Evolutionary conservation across 2,797 vertebrate genomes (phyloP).

Genomic region (Melanogrammus aeglefinus): DNA sequence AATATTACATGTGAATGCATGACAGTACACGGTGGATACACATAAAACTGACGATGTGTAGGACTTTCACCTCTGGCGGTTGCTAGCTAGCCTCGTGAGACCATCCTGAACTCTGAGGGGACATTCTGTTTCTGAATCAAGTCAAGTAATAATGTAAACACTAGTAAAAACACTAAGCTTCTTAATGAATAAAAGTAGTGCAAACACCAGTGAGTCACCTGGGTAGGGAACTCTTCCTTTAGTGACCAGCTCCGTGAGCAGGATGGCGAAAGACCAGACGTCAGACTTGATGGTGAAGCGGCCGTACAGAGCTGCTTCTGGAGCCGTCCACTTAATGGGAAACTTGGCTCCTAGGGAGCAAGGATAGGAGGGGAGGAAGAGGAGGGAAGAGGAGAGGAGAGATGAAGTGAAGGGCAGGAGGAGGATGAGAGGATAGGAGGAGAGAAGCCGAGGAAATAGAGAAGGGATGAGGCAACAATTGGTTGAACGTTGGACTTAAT

Average conservation of each 20-base stretch:
- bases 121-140: too few relatives aligned
- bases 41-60: too few relatives aligned
- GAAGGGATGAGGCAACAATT: not conserved
- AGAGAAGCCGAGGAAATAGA: not conserved
- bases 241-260: slow-evolving; percentile 91
- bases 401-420: not conserved
- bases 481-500: not conserved
- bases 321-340: slow-evolving; percentile 96
- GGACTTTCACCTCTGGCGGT: too few relatives aligned
- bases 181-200: not conserved
- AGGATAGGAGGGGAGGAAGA: not conserved
- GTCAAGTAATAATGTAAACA: too few relatives aligned
- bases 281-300: slow-evolving; percentile 97
- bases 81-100: too few relatives aligned
- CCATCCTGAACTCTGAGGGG: too few relatives aligned
- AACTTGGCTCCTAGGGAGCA: slow-evolving; percentile 87
- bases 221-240: slow-evolving; percentile 96
- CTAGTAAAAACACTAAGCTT: too few relatives aligned
- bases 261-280: slow-evolving; percentile 94
- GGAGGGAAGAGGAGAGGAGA: not conserved
- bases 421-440: not conserved
- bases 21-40: too few relatives aligned
- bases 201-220: slow-evolving; percentile 64
- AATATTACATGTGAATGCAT: not conserved
- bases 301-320: slow-evolving; percentile 90